phyloP scores from a whole-genome alignment of 1,140 invertebrate genomes.

The Ceratina australensis region DNA sequence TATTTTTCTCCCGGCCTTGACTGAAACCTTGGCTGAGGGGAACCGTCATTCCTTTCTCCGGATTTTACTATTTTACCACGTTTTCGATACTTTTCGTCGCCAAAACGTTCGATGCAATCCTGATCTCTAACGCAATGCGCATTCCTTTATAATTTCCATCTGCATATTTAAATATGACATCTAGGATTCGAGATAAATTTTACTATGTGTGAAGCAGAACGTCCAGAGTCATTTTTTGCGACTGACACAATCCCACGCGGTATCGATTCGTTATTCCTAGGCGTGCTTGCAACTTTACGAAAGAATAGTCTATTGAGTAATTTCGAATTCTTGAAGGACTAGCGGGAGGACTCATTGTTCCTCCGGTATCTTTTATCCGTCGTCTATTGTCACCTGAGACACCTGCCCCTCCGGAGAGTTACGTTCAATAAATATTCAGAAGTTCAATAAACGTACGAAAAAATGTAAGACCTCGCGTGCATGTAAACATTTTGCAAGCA shows the following conservation, averaged over 20 bases:
- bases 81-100: conserved; percentile 22
- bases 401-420: neutral
- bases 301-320: conserved; percentile 8
- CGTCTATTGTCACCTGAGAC: conserved; percentile 7
- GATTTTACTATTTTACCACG: conserved; percentile 26
- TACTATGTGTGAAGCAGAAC: too few relatives aligned
- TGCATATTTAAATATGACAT: too few relatives aligned
- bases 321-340: conserved; percentile 22
- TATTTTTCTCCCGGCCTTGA: conserved; percentile 7
- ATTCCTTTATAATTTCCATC: too few relatives aligned
- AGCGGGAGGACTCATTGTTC: conserved; percentile 7
- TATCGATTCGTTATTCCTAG: neutral
- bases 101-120: neutral
- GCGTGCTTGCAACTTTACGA: neutral
- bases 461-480: too few relatives aligned
- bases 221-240: neutral
- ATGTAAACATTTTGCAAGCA: neutral
- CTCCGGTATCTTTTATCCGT: conserved; percentile 4
- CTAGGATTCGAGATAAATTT: too few relatives aligned
- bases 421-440: conserved; percentile 24
- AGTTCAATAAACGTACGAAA: neutral
- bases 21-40: neutral
- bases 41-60: conserved; percentile 20
- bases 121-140: too few relatives aligned
- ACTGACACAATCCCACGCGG: neutral